Evolutionary conservation across 2,888 invertebrate genomes (phyloP).

Genomic region (Beris morrisii): DNA sequence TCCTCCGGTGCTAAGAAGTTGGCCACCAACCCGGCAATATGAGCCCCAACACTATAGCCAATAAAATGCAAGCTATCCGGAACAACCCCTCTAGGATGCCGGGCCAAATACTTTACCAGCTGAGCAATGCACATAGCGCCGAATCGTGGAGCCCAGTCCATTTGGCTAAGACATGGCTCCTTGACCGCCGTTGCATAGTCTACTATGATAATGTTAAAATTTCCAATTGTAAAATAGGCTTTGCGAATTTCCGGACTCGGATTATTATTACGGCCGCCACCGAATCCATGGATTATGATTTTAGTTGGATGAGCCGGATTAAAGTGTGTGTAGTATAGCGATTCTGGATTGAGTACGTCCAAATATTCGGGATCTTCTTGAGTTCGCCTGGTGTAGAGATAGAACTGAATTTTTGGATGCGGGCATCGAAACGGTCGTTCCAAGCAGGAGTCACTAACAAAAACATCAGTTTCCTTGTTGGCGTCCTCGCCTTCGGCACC

Average conservation of each 20-base stretch:
- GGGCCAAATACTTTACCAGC: constrained; percentile 73
- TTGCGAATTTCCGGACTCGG: constrained; percentile 84
- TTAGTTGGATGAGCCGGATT: constrained; percentile 80
- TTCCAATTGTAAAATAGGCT: constrained; percentile 77
- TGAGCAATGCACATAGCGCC: constrained; percentile 78
- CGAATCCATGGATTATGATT: constrained; percentile 89
- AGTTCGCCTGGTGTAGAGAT: constrained; percentile 77
- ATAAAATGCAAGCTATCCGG: constrained; percentile 78
- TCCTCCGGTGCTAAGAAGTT: constrained; percentile 67
- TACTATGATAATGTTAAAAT: constrained; percentile 86
- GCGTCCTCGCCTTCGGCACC: constrained; percentile 46
- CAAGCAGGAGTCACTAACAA: constrained; percentile 79
- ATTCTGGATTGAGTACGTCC: constrained; percentile 69
- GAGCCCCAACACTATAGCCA: constrained; percentile 86
- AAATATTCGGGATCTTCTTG: constrained; percentile 73
- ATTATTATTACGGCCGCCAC: constrained; percentile 77
- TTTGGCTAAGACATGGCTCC: constrained; percentile 81
- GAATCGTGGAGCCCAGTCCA: constrained; percentile 67
- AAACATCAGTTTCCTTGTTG: constrained; percentile 63
- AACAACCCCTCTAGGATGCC: constrained; percentile 74
- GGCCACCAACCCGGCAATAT: constrained; percentile 80
- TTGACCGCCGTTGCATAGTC: constrained; percentile 78
- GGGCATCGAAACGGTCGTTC: constrained; percentile 80
- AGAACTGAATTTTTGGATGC: constrained; percentile 81
- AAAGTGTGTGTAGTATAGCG: constrained; percentile 74